phyloP scores from a whole-genome alignment of 2,797 vertebrate species.

The Odontamblyopus rebecca region DNA sequence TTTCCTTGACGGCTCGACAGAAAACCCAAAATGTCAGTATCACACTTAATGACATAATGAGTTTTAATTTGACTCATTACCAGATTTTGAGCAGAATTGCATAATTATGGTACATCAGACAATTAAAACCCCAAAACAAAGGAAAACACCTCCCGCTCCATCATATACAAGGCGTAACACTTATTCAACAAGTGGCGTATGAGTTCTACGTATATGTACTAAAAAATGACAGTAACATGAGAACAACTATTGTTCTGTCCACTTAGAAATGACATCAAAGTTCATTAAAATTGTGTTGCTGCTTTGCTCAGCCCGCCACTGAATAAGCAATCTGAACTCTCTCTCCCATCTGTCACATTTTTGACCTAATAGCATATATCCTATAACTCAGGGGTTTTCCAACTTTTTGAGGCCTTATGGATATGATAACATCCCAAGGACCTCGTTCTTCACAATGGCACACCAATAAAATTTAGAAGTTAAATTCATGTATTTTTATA shows the following conservation, averaged over 20 bases:
- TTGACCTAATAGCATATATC: not conserved
- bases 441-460: too few relatives aligned
- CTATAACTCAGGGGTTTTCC: not conserved
- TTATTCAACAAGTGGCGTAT: not conserved
- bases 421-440: too few relatives aligned
- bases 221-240: not conserved
- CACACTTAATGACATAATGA: conserved; percentile 30
- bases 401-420: too few relatives aligned
- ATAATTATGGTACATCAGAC: not conserved
- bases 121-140: conserved; percentile 14
- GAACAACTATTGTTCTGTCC: not conserved
- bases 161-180: not conserved
- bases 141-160: not conserved
- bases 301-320: not conserved
- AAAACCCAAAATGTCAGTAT: conserved; percentile 57
- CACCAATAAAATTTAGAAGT: too few relatives aligned
- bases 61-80: conserved; percentile 45
- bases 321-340: not conserved
- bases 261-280: not conserved
- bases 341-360: not conserved
- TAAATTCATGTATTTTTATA: too few relatives aligned
- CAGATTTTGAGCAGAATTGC: conserved; percentile 15
- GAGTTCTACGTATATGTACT: not conserved
- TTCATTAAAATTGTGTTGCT: not conserved
- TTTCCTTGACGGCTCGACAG: conserved; percentile 29